A percentile compares a stretch with the other conserved stretches of the same genome.
Conservation (phyloP, 2,113 vertebrate genomes). For the Sinocyclocheilus anophthalmus region DNA sequence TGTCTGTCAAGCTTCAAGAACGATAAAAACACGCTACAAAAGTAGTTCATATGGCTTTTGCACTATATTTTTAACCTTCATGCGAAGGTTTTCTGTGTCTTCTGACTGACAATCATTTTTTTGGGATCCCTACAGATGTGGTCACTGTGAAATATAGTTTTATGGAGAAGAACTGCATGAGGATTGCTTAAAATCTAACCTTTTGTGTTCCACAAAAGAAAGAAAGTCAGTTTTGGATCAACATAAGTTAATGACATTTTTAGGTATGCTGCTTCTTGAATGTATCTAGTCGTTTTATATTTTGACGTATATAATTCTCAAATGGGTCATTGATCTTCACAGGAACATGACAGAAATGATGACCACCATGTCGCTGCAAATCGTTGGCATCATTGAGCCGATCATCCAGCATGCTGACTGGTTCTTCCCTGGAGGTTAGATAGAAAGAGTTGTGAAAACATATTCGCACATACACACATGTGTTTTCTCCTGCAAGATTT, state of each 20-base stretch:
- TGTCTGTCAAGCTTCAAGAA: neutral
- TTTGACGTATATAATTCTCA: neutral
- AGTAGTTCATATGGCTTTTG: neutral
- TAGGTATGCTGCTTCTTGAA: neutral
- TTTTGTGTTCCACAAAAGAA: neutral
- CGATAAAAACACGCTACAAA: neutral
- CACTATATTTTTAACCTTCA: neutral
- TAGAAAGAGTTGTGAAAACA: constrained; percentile 12
- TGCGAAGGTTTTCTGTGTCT: neutral
- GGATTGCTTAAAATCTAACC: neutral
- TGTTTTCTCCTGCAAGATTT: constrained; percentile 12
- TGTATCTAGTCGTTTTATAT: constrained; percentile 6
- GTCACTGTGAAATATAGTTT: neutral
- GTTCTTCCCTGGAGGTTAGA: constrained; percentile 97
- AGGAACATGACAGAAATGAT: constrained; percentile 99
- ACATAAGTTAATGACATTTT: no score
- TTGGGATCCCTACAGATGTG: neutral
- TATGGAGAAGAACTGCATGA: neutral
- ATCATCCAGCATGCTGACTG: constrained; percentile 97
- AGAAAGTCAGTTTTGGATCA: neutral
- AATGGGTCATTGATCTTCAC: constrained; percentile 42
- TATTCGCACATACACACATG: neutral
- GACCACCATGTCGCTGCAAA: constrained; percentile 96
- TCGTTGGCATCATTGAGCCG: constrained; percentile 94
- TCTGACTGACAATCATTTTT: neutral